phyloP scores from a whole-genome alignment of 2,797 vertebrate genomes.

The Alauda arvensis region DNA sequence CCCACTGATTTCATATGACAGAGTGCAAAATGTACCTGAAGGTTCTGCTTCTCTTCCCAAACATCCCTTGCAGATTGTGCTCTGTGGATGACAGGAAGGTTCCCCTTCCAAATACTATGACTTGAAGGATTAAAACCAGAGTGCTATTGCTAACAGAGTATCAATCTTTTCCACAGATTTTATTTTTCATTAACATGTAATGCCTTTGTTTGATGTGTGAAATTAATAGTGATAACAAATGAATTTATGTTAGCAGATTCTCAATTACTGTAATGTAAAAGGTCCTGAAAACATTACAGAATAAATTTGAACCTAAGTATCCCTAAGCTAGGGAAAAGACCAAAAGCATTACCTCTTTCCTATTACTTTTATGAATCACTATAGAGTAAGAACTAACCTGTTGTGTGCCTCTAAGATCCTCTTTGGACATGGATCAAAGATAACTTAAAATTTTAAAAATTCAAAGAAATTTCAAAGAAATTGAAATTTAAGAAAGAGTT shows the following conservation, averaged over 20 bases:
- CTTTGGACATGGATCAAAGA: not conserved
- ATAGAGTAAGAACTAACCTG: not conserved
- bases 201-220: not conserved
- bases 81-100: rapidly evolving
- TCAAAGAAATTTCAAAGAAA: not conserved
- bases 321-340: not conserved
- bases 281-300: not conserved
- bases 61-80: not conserved
- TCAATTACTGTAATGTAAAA: not conserved
- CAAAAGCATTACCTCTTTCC: not conserved
- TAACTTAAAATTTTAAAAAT: not conserved
- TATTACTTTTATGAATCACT: not conserved
- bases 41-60: not conserved
- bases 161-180: not conserved
- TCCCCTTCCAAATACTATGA: not conserved
- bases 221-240: not conserved
- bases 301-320: not conserved
- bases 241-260: not conserved
- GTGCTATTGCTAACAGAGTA: not conserved
- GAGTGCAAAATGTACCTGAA: not conserved
- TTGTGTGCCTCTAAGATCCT: not conserved
- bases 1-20: not conserved
- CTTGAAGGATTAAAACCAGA: not conserved
- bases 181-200: not conserved
- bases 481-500: not conserved